Evolutionary conservation across 2,888 invertebrate species (phyloP).

Genomic region (Exephanes ischioxanthus): DNA sequence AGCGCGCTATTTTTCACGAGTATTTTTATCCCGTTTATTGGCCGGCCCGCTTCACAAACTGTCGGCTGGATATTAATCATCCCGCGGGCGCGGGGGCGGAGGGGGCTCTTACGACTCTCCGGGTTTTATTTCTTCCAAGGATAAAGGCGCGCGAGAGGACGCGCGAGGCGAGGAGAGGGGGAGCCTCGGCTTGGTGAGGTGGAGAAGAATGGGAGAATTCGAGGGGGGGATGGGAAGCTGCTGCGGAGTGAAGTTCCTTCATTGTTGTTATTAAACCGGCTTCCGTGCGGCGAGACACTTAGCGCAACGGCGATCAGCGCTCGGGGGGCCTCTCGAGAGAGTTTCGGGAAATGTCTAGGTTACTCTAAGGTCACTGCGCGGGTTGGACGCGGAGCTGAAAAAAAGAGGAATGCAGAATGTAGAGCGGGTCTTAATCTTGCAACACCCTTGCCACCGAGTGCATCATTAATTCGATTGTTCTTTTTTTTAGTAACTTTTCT

Average conservation of each 20-base stretch:
- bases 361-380: background rate
- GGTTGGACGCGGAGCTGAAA: too few species aligned
- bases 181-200: constrained; percentile 52
- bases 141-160: constrained; percentile 75
- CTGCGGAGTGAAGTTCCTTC: constrained; percentile 54
- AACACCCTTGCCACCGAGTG: too few species aligned
- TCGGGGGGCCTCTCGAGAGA: too few species aligned
- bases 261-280: constrained; percentile 69
- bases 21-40: constrained; percentile 85
- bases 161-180: constrained; percentile 38
- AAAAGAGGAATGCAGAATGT: too few species aligned
- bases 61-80: constrained; percentile 85
- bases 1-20: constrained; percentile 85
- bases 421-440: too few species aligned
- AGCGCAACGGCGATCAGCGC: background rate
- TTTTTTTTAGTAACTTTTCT: too few species aligned
- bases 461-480: too few species aligned
- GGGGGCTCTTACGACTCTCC: constrained; percentile 78
- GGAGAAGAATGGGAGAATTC: constrained; percentile 46
- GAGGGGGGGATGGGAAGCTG: constrained; percentile 54
- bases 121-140: constrained; percentile 82
- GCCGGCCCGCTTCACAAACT: constrained; percentile 84
- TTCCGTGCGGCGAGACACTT: constrained; percentile 50
- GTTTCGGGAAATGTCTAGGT: constrained; percentile 28
- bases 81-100: constrained; percentile 59